Conservation (phyloP, 2,888 invertebrate species). For the Dolomedes plantarius region DNA sequence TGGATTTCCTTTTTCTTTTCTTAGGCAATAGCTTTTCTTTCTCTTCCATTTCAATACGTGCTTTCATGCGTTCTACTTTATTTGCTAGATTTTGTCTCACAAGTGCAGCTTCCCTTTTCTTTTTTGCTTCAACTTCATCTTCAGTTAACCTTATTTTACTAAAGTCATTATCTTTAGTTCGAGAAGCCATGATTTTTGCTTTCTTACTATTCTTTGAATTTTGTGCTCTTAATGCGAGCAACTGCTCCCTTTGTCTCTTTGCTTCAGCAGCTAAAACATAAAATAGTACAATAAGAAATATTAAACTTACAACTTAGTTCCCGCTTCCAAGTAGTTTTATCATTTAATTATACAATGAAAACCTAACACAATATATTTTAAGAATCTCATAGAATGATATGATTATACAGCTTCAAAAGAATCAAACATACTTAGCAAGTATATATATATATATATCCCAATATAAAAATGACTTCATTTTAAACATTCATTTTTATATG, state of each 20-base stretch:
- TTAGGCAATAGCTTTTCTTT: slow-evolving; percentile 47
- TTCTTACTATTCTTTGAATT: slow-evolving; percentile 72
- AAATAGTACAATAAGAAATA: neutral
- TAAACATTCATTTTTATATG: too few species aligned
- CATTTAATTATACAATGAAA: too few species aligned
- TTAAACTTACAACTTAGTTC: too few species aligned
- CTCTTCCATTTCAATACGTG: slow-evolving; percentile 68
- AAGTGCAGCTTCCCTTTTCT: slow-evolving; percentile 65
- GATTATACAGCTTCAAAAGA: too few species aligned
- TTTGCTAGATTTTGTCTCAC: slow-evolving; percentile 36
- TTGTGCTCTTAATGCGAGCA: slow-evolving; percentile 68
- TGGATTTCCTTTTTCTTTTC: slow-evolving; percentile 65
- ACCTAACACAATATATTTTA: too few species aligned
- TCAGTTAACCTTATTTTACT: slow-evolving; percentile 67
- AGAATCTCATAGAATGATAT: too few species aligned
- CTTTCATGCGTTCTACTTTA: slow-evolving; percentile 70
- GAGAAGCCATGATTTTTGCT: slow-evolving; percentile 72
- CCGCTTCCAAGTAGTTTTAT: too few species aligned
- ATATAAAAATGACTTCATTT: too few species aligned
- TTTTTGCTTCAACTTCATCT: slow-evolving; percentile 60
- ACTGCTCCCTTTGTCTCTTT: slow-evolving; percentile 54
- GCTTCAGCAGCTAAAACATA: slow-evolving; percentile 43
- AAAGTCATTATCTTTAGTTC: slow-evolving; percentile 73
- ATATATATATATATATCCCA: too few species aligned
- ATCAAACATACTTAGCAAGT: too few species aligned